Conservation (phyloP, 2,797 vertebrate genomes). For the Halcyon badia region DNA sequence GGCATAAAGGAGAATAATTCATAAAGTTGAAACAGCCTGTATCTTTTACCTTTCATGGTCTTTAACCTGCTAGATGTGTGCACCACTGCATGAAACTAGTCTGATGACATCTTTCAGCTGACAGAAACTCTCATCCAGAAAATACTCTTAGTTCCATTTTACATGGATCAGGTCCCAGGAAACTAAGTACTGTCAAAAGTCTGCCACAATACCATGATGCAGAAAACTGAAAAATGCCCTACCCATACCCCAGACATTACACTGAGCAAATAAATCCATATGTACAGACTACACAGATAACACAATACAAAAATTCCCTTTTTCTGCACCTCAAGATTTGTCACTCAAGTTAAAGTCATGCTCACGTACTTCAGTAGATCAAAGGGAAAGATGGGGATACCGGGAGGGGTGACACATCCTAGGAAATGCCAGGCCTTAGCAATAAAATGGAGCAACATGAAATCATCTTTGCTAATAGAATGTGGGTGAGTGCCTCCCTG, state of each 20-base stretch:
- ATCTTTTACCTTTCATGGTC: not conserved
- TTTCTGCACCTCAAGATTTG: not conserved
- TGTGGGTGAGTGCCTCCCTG: constrained; percentile 18
- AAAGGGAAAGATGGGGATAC: not conserved
- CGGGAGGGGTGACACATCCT: not conserved
- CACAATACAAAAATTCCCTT: not conserved
- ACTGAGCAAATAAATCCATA: not conserved
- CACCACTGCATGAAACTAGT: not conserved
- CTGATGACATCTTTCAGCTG: not conserved
- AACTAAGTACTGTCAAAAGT: not conserved
- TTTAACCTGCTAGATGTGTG: not conserved
- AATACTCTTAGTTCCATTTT: not conserved
- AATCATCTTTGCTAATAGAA: constrained; percentile 30
- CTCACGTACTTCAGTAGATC: not conserved
- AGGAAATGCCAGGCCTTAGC: constrained; percentile 53
- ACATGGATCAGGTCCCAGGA: not conserved
- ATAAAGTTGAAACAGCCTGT: not conserved
- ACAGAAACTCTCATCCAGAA: not conserved
- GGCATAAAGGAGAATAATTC: not conserved
- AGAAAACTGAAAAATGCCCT: not conserved
- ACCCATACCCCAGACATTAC: not conserved
- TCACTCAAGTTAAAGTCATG: not conserved
- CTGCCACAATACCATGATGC: not conserved
- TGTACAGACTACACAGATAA: not conserved
- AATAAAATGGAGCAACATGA: constrained; percentile 22